phyloP scores from a whole-genome alignment of 2,888 invertebrate genomes.

The Conchocele bisecta region DNA sequence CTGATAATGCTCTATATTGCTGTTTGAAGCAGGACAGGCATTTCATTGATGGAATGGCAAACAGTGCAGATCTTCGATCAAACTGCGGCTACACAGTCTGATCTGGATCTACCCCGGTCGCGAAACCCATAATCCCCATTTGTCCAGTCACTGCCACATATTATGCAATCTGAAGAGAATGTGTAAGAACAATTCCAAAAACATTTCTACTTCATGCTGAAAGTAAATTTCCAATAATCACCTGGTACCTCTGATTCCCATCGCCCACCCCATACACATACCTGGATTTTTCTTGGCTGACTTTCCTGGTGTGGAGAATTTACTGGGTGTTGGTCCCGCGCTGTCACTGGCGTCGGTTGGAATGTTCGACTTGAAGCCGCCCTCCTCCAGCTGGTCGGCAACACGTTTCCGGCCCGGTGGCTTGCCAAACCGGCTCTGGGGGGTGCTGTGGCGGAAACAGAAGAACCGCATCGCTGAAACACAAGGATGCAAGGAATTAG shows the following conservation, averaged over 20 bases:
- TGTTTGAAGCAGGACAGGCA: too few relatives aligned
- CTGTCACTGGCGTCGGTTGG: slow-evolving; percentile 43
- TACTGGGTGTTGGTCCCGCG: slow-evolving; percentile 53
- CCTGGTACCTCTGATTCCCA: background rate
- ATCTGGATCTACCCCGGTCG: too few relatives aligned
- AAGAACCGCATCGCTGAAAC: slow-evolving; percentile 86
- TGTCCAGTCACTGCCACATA: too few relatives aligned
- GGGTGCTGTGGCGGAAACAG: slow-evolving; percentile 85
- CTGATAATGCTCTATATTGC: too few relatives aligned
- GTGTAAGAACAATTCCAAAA: too few relatives aligned
- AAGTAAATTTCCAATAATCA: background rate
- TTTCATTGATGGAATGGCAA: too few relatives aligned
- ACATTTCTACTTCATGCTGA: too few relatives aligned
- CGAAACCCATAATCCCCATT: too few relatives aligned
- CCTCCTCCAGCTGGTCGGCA: slow-evolving; percentile 50
- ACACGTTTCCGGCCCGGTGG: slow-evolving; percentile 60
- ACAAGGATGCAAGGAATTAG: background rate
- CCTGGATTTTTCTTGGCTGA: slow-evolving; percentile 66
- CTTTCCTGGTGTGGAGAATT: slow-evolving; percentile 40
- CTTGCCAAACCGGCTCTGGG: slow-evolving; percentile 71
- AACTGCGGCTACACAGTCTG: too few relatives aligned
- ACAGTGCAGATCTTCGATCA: too few relatives aligned
- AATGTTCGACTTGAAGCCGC: slow-evolving; percentile 64
- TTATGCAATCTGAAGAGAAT: too few relatives aligned
- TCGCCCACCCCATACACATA: slow-evolving; percentile 13